phyloP scores from a whole-genome alignment of 2,888 invertebrate species.

The Lasioglossum pauxillum region DNA sequence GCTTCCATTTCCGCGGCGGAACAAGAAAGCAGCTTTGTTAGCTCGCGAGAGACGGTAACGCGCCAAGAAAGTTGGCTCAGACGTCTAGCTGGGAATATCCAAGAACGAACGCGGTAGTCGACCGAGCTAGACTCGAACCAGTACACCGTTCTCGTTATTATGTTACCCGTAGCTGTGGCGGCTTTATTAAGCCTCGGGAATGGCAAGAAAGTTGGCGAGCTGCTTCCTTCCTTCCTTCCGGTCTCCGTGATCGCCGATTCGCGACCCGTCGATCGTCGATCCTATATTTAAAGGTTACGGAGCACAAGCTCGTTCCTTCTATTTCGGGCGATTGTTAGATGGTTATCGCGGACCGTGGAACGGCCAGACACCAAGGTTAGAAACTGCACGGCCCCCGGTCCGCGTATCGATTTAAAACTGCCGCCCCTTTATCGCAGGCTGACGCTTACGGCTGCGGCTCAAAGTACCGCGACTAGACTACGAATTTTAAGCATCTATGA shows the following conservation, averaged over 20 bases:
- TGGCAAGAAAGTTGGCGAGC: conserved; percentile 22
- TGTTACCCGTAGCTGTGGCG: background rate
- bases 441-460: conserved; percentile 12
- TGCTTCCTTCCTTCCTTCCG: conserved; percentile 22
- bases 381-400: conserved; percentile 47
- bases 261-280: conserved; percentile 37
- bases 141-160: conserved; percentile 16
- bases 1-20: conserved; percentile 13
- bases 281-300: conserved; percentile 29
- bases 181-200: conserved; percentile 32
- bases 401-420: conserved; percentile 68
- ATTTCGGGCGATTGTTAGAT: conserved; percentile 61
- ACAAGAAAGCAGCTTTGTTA: conserved; percentile 32
- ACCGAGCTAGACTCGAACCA: background rate
- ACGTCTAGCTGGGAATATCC: background rate
- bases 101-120: background rate
- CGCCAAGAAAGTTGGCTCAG: background rate
- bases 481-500: too few relatives aligned
- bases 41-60: background rate
- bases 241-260: conserved; percentile 28
- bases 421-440: conserved; percentile 66
- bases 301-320: conserved; percentile 55
- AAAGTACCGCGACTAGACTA: background rate
- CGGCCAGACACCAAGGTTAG: conserved; percentile 71
- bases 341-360: conserved; percentile 65